Evolutionary conservation across 2,797 vertebrate genomes (phyloP).

Genomic region (Chromis chromis): DNA sequence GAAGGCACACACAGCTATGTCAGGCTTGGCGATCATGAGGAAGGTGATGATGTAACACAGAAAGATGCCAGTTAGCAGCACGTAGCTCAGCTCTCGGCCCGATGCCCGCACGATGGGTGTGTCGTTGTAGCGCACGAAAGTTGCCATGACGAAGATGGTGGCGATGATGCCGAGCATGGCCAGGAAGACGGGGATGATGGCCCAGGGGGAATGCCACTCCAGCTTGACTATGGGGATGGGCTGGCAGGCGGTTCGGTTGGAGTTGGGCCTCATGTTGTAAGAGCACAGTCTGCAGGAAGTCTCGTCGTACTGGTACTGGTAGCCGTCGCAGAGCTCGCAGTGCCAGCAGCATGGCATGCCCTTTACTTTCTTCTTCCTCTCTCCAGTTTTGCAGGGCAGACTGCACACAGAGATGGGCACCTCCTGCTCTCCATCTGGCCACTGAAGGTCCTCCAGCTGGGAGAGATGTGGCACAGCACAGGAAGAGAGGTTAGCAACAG

Average conservation of each 20-base stretch:
- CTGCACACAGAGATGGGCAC: constrained; percentile 95
- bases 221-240: constrained; percentile 97
- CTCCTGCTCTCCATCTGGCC: constrained; percentile 90
- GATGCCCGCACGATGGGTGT: constrained; percentile 98
- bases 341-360: constrained; percentile 98
- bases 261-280: constrained; percentile 93
- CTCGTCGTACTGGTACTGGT: constrained; percentile 97
- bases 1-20: constrained; percentile 95
- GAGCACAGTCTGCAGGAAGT: constrained; percentile 93
- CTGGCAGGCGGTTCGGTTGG: constrained; percentile 94
- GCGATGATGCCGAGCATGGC: constrained; percentile 98
- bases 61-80: constrained; percentile 96
- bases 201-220: constrained; percentile 99
- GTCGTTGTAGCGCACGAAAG: constrained; percentile 96
- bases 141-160: constrained; percentile 98
- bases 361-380: constrained; percentile 97
- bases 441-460: constrained; percentile 97
- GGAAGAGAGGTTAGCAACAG: constrained; percentile 37
- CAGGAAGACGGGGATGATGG: constrained; percentile 95
- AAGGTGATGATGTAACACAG: constrained; percentile 99
- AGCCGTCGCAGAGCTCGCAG: constrained; percentile 95
- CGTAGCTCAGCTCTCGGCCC: constrained; percentile 96
- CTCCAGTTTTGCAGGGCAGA: constrained; percentile 92
- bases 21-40: constrained; percentile 97
- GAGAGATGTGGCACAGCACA: constrained; percentile 55